These are phyloP conservation scores for Steromphala cineraria DNA, from an alignment of 2,888 invertebrate species.

Conservation along the genomic window DNA sequence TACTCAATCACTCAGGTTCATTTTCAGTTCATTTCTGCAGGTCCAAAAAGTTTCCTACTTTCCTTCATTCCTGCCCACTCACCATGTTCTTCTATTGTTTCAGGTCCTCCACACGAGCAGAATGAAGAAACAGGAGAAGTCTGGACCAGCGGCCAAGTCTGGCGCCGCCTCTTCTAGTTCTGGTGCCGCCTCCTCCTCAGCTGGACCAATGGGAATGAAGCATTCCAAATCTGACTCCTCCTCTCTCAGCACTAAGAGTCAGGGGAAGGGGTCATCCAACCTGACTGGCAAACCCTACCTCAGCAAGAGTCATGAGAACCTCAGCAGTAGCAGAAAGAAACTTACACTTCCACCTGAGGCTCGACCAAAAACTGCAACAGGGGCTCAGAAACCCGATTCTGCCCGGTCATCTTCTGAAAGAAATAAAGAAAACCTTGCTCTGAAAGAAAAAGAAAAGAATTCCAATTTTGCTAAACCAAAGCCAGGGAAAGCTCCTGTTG, in stretches of 20 bases:
- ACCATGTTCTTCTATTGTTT: not conserved
- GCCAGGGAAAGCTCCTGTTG: conserved; percentile 48
- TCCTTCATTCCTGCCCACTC: too few relatives aligned
- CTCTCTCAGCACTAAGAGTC: conserved; percentile 43
- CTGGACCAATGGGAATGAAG: conserved; percentile 51
- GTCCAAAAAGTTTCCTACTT: too few relatives aligned
- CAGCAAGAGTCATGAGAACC: conserved; percentile 73
- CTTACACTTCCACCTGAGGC: conserved; percentile 2
- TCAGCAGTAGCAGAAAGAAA: conserved; percentile 34
- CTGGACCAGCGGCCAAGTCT: not conserved
- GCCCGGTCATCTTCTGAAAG: conserved; percentile 38
- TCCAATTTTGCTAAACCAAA: conserved; percentile 56
- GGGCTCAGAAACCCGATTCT: not conserved
- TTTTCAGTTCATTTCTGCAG: too few relatives aligned
- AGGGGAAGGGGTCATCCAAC: conserved; percentile 40
- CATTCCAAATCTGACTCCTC: conserved; percentile 63
- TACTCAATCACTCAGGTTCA: too few relatives aligned
- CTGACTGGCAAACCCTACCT: conserved; percentile 65
- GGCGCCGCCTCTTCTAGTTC: not conserved
- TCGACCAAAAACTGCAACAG: not conserved
- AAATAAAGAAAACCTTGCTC: conserved; percentile 66
- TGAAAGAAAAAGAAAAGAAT: conserved; percentile 55
- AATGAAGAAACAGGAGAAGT: conserved; percentile 41
- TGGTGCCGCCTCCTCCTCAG: not conserved
- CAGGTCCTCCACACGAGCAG: conserved; percentile 19